Conservation (phyloP, 2,113 vertebrate species). For the Cyprinus carpio region DNA sequence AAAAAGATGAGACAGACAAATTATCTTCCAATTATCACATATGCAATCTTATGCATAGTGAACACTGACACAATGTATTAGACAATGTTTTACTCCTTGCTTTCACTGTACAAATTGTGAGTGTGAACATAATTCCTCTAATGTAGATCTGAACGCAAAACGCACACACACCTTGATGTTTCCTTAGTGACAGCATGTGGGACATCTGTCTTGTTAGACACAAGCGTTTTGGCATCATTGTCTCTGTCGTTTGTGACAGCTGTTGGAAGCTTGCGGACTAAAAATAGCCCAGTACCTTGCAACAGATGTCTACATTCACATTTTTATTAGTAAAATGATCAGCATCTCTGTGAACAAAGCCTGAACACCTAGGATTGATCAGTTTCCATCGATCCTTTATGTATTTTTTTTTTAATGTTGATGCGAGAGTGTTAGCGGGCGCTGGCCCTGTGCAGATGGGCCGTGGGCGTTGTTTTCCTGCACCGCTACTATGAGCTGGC, state of each 20-base stretch:
- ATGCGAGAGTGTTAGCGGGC: constrained; percentile 20
- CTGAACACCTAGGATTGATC: constrained; percentile 70
- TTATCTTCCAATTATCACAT: no score
- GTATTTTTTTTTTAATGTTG: neutral
- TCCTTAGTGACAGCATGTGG: constrained; percentile 61
- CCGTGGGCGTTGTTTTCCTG: constrained; percentile 71
- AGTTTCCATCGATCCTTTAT: constrained; percentile 52
- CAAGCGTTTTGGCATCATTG: constrained; percentile 47
- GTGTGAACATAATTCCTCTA: neutral
- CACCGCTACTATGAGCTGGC: constrained; percentile 49
- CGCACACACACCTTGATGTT: constrained; percentile 40
- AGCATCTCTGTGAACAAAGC: constrained; percentile 25
- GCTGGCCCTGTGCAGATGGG: constrained; percentile 56
- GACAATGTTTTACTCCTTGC: neutral
- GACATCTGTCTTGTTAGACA: constrained; percentile 48
- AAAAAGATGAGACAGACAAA: neutral
- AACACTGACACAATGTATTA: neutral
- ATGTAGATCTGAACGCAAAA: constrained; percentile 21
- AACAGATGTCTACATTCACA: constrained; percentile 68
- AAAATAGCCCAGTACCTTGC: constrained; percentile 64
- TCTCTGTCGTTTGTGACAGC: constrained; percentile 63
- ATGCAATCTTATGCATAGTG: neutral
- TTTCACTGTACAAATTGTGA: neutral
- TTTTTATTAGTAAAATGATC: constrained; percentile 57
- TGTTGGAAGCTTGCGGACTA: constrained; percentile 52